Base-by-base conservation (phyloP, 2,888 invertebrate species). In the Tenthredo notha region DNA sequence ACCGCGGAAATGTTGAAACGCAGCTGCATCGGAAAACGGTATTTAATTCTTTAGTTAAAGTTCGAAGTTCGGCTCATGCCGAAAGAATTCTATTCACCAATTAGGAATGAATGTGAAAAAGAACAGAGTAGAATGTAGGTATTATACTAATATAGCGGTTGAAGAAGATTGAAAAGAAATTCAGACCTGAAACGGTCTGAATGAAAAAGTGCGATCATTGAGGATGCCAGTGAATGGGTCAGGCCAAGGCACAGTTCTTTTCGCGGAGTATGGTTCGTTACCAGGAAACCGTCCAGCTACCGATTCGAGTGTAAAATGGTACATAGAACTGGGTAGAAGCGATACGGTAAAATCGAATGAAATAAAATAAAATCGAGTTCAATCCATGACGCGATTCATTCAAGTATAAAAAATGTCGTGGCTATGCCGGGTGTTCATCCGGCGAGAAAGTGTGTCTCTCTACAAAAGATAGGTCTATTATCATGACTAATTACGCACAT, bases 181-280 rank as follows among this genome's bases (percentile, higher is more conserved):
- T 18, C 43, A 77, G 29, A 50, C 40, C 58, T 58, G 5, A 61
- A 80, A 61, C 61, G 80, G 80, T 80, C 18, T 18, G 40, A 21
- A 61, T 40, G 80, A 80, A 80, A 21, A 77, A 77, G 54, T 29
- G 43, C 43, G 50, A 77, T 54, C 80, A 61, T 61, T 37, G 80
- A 80, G 80, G 80, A 80, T 80, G 40, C 21, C 83, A 61, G 47
- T 70, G 43, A 83, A 83, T 83, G 83, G 83, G 83, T 83, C 83
- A 83, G 83, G 83, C 83, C 67, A 83, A 83, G 83, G 83, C 83
- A 83, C 83, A 83, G 83, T 83, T 83, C 83, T 83, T 83, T 83
- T 83, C 67, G 65, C 67, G 50, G 83, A 83, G 83, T 6, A 74
- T 50, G 40, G 58, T 25, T 80, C 40, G 61, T 61, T 80, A 80